Base-by-base conservation (phyloP, 2,888 invertebrate genomes). In the Sipunculus nudus region DNA sequence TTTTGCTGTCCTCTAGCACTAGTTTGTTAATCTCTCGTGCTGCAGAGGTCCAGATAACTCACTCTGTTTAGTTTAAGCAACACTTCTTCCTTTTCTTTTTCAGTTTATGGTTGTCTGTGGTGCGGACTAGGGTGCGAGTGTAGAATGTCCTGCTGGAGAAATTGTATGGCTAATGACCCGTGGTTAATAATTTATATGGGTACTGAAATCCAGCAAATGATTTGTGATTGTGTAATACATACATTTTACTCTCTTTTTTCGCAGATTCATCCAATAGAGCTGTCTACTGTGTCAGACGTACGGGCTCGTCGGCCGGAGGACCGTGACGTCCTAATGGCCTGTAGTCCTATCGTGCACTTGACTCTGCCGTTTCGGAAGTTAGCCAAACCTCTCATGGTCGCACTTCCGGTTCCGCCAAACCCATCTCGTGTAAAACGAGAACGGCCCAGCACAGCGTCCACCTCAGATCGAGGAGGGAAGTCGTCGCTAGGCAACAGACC, bases 211-310 rank as follows among this genome's bases (percentile, higher is more conserved):
- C n/a, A n/a, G n/a, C n/a, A n/a, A n/a, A n/a, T n/a, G n/a, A n/a
- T n/a, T n/a, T n/a, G n/a, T n/a, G n/a, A n/a, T n/a, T n/a, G n/a
- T n/a, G n/a, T n/a, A n/a, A n/a, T n/a, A n/a, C n/a, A n/a, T n/a
- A n/a, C n/a, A n/a, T n/a, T n/a, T n/a, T 21, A 39, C 29, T 5
- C 26, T 16, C 28, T 47, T 1, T 23, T 29, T n/a, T 10, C 43
- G 4, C 53, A 80, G 80, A 71, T 78, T 23, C 77, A 78, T 41
- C 69, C 74, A 0, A 67, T 79, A 5, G 80, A 80, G 45, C 60
- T 69, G 21, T 55, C 68, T 38, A 46, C 70, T 1, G 68, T 79
- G 3, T 61, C 71, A 0, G 79, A 78, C n/a, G 56, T 79, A 4
- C 75, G 73, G 52, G 25, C 45, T 6, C 60, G 72, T 21, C 43